These are phyloP conservation scores for Lophius americanus DNA, from an alignment of 2,797 vertebrate genomes.

Conservation along the genomic window DNA sequence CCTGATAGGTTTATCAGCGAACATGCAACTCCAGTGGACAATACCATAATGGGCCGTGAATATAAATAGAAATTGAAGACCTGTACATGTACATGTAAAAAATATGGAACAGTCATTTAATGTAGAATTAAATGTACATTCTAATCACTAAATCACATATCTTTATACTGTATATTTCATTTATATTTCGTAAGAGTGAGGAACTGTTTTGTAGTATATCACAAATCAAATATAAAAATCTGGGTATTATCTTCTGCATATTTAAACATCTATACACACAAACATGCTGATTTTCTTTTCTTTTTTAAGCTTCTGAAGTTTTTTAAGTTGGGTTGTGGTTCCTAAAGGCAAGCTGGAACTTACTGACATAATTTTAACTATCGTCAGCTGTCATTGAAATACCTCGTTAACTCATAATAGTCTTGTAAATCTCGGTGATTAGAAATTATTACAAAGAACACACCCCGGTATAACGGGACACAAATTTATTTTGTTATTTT, in stretches of 20 bases:
- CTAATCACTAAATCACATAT: too few species aligned
- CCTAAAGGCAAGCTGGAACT: conserved; percentile 23
- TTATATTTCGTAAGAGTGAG: neutral
- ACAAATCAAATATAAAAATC: neutral
- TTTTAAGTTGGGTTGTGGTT: conserved; percentile 17
- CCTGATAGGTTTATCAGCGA: too few species aligned
- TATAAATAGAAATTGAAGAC: neutral
- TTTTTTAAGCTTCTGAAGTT: conserved; percentile 13
- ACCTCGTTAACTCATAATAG: conserved; percentile 35
- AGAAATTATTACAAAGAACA: conserved; percentile 29
- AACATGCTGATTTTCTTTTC: conserved; percentile 4
- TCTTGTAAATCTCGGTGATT: conserved; percentile 19
- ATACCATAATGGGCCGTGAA: neutral
- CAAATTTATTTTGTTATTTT: conserved; percentile 19
- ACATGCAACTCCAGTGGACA: too few species aligned
- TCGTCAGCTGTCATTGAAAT: conserved; percentile 46
- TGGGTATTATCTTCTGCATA: neutral
- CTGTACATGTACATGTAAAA: neutral
- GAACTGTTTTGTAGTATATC: neutral
- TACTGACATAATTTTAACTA: conserved; percentile 23
- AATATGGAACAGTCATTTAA: neutral
- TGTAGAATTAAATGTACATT: neutral
- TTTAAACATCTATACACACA: neutral
- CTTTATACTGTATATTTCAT: neutral
- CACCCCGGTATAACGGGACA: conserved; percentile 18